Evolutionary conservation across 2,797 vertebrate species (phyloP).

Genomic region (Pelobates cultripes): DNA sequence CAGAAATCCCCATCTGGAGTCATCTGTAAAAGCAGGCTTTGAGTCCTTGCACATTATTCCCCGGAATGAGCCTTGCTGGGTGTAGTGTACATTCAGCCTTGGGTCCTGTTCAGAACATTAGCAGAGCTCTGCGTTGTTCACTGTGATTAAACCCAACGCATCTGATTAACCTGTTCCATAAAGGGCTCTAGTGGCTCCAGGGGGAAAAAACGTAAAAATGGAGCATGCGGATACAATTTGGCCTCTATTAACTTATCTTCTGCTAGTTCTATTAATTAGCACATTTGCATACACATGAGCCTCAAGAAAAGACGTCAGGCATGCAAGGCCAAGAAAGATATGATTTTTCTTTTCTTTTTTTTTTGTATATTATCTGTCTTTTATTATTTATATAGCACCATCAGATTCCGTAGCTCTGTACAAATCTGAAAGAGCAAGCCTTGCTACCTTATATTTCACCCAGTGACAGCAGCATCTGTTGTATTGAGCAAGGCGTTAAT

Average conservation of each 20-base stretch:
- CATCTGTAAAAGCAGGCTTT: conserved; percentile 16
- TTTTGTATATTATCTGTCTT: conserved; percentile 4
- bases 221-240: conserved; percentile 47
- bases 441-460: too few relatives aligned
- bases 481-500: too few relatives aligned
- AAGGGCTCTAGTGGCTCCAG: conserved; percentile 38
- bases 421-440: not conserved
- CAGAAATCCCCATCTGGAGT: conserved; percentile 28
- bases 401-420: not conserved
- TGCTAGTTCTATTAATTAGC: conserved; percentile 55
- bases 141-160: conserved; percentile 49
- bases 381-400: not conserved
- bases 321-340: conserved; percentile 17
- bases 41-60: conserved; percentile 29
- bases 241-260: conserved; percentile 56
- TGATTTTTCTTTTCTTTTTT: too few relatives aligned
- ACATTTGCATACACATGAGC: conserved; percentile 40
- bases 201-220: conserved; percentile 48
- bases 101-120: conserved; percentile 42
- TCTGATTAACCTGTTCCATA: conserved; percentile 54
- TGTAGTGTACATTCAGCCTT: conserved; percentile 31
- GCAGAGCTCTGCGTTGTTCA: conserved; percentile 33
- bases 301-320: conserved; percentile 21
- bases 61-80: conserved; percentile 19
- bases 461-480: not conserved